Percentiles rank a stretch among this genome's conserved stretches.
Evolutionary conservation across 2,113 vertebrate species (phyloP).

Genomic region (Daboia siamensis): DNA sequence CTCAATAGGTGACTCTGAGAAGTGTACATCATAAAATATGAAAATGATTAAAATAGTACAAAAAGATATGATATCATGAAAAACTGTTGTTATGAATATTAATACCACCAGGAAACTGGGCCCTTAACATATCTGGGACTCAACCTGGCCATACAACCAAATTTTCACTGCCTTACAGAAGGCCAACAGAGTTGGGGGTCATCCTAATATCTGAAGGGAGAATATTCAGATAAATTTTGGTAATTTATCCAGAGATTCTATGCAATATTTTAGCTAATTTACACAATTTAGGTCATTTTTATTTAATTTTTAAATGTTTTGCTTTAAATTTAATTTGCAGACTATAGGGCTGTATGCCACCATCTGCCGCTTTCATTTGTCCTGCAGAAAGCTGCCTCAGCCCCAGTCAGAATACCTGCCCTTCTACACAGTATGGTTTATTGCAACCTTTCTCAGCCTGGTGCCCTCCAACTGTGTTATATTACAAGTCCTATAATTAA

Average conservation of each 20-base stretch:
- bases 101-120: background rate
- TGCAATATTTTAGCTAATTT: background rate
- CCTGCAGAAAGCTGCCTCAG: background rate
- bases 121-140: background rate
- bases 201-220: background rate
- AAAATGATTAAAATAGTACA: background rate
- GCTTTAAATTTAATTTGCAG: background rate
- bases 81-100: background rate
- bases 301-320: background rate
- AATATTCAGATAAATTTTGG: background rate
- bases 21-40: background rate
- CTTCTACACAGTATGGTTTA: background rate
- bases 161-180: background rate
- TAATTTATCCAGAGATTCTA: background rate
- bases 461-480: background rate
- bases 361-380: background rate
- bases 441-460: background rate
- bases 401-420: background rate
- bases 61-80: background rate
- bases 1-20: background rate
- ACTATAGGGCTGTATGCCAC: background rate
- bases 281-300: background rate
- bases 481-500: background rate
- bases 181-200: background rate
- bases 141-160: background rate